These are phyloP conservation scores for Syngnathus typhle DNA, from an alignment of 2,113 vertebrate genomes.

Conservation along the genomic window DNA sequence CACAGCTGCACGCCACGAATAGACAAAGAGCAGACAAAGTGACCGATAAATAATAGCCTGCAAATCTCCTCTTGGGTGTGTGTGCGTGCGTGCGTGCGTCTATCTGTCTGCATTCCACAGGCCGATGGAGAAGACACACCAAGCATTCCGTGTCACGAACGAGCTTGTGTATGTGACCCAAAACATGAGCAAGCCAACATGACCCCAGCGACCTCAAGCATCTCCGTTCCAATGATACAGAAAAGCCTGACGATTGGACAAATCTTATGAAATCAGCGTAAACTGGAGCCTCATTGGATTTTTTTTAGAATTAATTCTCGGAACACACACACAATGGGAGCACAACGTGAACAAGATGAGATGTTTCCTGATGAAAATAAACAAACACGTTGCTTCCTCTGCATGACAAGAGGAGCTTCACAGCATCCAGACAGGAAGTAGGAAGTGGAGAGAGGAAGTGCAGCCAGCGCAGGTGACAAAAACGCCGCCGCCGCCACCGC, in stretches of 20 bases:
- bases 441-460: conserved; percentile 52
- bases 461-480: conserved; percentile 28
- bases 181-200: not conserved
- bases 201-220: not conserved
- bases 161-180: not conserved
- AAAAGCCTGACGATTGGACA: too few species aligned
- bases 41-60: conserved; percentile 4
- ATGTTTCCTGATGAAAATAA: conserved; percentile 36
- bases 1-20: not conserved
- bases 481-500: conserved; percentile 31
- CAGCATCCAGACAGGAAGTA: conserved; percentile 41
- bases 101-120: not conserved
- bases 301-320: too few species aligned
- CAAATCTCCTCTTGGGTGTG: not conserved
- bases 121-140: not conserved
- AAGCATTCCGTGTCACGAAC: not conserved
- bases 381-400: conserved; percentile 6
- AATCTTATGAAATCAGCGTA: too few species aligned
- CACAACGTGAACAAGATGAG: conserved; percentile 9
- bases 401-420: conserved; percentile 13
- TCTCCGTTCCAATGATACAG: too few species aligned
- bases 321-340: not conserved
- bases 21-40: not conserved
- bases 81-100: not conserved
- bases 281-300: too few species aligned